Evolutionary conservation across 1,140 invertebrate genomes (phyloP), one percentile per base, ranked within the genome.

Genomic region (Harpegnathos saltator): DNA sequence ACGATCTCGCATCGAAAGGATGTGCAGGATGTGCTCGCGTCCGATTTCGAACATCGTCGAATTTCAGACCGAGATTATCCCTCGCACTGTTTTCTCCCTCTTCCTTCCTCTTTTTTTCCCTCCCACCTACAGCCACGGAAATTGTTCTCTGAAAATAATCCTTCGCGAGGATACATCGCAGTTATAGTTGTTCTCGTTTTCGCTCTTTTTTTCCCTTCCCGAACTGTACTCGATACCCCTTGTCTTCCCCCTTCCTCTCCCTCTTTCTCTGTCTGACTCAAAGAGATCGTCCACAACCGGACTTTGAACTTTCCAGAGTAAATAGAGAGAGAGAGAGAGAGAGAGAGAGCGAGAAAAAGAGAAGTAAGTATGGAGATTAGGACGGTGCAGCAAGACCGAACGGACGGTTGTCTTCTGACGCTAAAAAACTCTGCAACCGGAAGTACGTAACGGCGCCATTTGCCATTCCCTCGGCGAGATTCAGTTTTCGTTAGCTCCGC

Each of bases 401-500:
- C 1, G 29, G 5, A 5, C 1, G 29, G 62, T 66, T 77, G 65
- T 26, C 74, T 68, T n/a, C 68, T n/a, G 68, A 54, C 48, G 52
- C 19, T 77, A 68, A 52, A n/a, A 77, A 77, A 33, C 29, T 75
- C 61, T 61, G 4, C 50, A 63, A 75, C 72, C 63, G 17, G 22
- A 66, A 22, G 61, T 77, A 56, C 19, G 54, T 77, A 66, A 77
- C 68, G 62, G 29, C 48, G 12, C 19, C 29, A 38, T 65, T 14
- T 2, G 65, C 22, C 7, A 48, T 17, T 44, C 62, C 26, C 48
- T 77, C 48, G 50, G 48, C 26, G 15, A 77, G 66, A 68, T 75
- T 17, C 48, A 66, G 62, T 54, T 77, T 77, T 54, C 74, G 56
- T 17, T 33, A 77, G 68, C 62, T 77, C 68, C 29, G 29, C 48